Evolutionary conservation across 2,797 vertebrate genomes (phyloP), one percentile per base, ranked within the genome.

Genomic region (Enteromius treurensis): DNA sequence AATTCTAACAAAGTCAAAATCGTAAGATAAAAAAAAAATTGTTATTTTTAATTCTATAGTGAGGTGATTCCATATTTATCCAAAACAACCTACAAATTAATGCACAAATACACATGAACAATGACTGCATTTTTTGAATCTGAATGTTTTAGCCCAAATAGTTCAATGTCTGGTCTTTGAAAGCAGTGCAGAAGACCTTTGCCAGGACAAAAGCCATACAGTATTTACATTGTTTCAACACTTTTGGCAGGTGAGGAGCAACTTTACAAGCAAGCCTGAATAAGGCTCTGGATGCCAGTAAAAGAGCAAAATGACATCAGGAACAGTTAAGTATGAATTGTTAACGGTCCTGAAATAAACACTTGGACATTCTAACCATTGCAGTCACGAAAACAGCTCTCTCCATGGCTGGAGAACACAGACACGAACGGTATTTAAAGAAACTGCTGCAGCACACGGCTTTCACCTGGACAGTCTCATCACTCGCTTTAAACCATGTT

Each of bases 381-480:
- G 37, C 26, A 80, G 83, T n/a, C 67, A 34, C 74, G 78, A 90
- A 91, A 91, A 88, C 85, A 88, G 83, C 86, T 86, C 89, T 87
- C 83, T 68, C 49, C 85, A 88, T 81, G 58, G 77, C 77, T 29
- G 77, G 51, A 85, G 77, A 80, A 85, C 71, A 82, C 82, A 40
- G 65, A 68, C 73, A 77, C 69, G 40, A 67, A 55, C 15, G 82
- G 84, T 84, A 82, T 73, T 37, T 80, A 75, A 85, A 88, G 91
- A 91, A 83, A 80, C 71, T 77, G 34, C 47, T 29, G 42, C 64
- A 34, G 71, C 80, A 77, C 26, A 34, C 14, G 29, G 76, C 87
- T 88, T 89, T 91, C 85, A 93, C 88, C 76, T 88, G 81, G 88
- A 89, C 87, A 88, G 88, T 90, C 92, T 91, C 84, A 91, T 91